Evolutionary conservation across 2,113 vertebrate genomes (phyloP).

Genomic region (Neolamprologus devosi): DNA sequence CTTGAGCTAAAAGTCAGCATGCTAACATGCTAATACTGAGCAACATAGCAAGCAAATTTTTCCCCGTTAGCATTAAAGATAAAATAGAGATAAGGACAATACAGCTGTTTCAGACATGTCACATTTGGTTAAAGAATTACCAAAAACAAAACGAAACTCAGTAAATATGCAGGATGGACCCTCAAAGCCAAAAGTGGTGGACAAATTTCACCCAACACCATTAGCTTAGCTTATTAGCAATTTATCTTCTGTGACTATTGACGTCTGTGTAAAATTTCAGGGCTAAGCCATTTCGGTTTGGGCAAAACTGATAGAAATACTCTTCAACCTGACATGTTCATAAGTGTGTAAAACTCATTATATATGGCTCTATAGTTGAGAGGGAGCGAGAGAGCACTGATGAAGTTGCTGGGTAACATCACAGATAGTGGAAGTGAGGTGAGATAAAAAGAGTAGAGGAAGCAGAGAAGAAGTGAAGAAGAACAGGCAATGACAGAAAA

Average conservation of each 20-base stretch:
- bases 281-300: background rate
- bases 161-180: background rate
- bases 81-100: background rate
- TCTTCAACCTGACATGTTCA: background rate
- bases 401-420: slow-evolving; percentile 30
- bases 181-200: background rate
- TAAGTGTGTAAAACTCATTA: background rate
- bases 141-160: accelerated
- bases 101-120: background rate
- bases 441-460: slow-evolving; percentile 32
- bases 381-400: background rate
- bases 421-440: slow-evolving; percentile 27
- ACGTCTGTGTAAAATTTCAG: background rate
- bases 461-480: background rate
- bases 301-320: background rate
- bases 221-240: background rate
- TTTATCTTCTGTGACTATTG: background rate
- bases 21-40: background rate
- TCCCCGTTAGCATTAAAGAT: background rate
- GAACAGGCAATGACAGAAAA: background rate
- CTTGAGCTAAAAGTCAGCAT: background rate
- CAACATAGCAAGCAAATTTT: background rate
- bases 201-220: background rate
- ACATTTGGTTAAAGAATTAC: background rate
- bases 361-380: background rate